A percentile compares a stretch with the other conserved stretches of the same genome.
Conservation (phyloP, 2,113 vertebrate genomes). For the Xyliphius kryptos region DNA sequence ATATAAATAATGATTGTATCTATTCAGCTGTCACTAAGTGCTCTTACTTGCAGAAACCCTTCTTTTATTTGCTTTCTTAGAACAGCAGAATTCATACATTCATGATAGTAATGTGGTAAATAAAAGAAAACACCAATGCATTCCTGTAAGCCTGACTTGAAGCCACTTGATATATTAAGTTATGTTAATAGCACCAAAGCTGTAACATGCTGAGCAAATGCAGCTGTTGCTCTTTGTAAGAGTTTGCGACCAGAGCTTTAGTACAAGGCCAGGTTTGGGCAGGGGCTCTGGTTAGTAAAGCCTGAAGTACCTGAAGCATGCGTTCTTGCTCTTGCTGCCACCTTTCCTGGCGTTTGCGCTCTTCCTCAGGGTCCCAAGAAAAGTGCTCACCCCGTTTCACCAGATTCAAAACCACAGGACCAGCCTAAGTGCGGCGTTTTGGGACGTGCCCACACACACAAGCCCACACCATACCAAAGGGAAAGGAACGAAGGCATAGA, state of each 20-base stretch:
- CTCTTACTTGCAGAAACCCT: too few relatives aligned
- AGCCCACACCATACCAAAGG: conserved; percentile 36
- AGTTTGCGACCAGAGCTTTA: conserved; percentile 1
- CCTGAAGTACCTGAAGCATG: conserved; percentile 81
- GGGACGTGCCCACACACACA: conserved; percentile 30
- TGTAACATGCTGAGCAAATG: conserved; percentile 20
- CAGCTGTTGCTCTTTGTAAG: conserved; percentile 16
- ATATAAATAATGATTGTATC: too few relatives aligned
- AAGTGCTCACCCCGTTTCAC: conserved; percentile 76
- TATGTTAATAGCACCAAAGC: background rate
- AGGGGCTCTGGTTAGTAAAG: conserved; percentile 38
- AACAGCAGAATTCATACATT: too few relatives aligned
- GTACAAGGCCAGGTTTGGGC: conserved; percentile 11
- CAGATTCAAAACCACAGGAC: conserved; percentile 60
- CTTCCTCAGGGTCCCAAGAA: conserved; percentile 95
- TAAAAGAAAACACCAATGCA: background rate
- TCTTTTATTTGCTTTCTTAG: too few relatives aligned
- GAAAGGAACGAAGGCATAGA: conserved; percentile 52
- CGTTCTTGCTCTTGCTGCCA: conserved; percentile 97
- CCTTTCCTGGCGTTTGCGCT: conserved; percentile 86
- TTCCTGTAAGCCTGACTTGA: background rate
- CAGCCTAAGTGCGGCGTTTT: conserved; percentile 55
- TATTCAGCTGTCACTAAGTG: too few relatives aligned
- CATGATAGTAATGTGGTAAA: too few relatives aligned
- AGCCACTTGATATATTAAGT: background rate